Evolutionary conservation across 1,140 invertebrate species (phyloP).

Genomic region (Bathynomus jamesi): DNA sequence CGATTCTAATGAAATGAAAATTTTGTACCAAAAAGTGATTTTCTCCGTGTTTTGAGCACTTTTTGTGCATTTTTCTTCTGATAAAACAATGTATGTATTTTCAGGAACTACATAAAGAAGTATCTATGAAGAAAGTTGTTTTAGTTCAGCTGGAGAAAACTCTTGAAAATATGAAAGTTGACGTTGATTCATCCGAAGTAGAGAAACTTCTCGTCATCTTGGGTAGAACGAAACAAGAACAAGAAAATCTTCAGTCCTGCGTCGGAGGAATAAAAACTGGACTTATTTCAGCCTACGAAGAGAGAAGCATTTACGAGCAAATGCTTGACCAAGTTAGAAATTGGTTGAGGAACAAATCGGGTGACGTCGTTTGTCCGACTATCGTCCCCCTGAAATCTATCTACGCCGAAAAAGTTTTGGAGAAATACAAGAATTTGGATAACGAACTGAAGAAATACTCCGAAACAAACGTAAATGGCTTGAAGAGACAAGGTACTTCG

Average conservation of each 20-base stretch:
- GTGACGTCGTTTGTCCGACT: slow-evolving; percentile 53
- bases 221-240: slow-evolving; percentile 44
- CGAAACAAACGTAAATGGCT: slow-evolving; percentile 59
- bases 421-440: slow-evolving; percentile 62
- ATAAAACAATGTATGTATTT: too few species aligned
- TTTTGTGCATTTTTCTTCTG: too few species aligned
- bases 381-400: slow-evolving; percentile 59
- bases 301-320: slow-evolving; percentile 64
- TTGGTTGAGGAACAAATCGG: slow-evolving; percentile 68
- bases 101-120: slow-evolving; percentile 65
- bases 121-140: slow-evolving; percentile 70
- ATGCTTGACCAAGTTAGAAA: slow-evolving; percentile 64
- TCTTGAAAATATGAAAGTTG: slow-evolving; percentile 69
- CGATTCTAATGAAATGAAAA: too few species aligned
- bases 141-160: slow-evolving; percentile 73
- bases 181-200: slow-evolving; percentile 69
- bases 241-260: slow-evolving; percentile 40
- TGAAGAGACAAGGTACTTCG: slow-evolving; percentile 63
- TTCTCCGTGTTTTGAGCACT: too few species aligned
- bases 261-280: slow-evolving; percentile 58
- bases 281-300: slow-evolving; percentile 55
- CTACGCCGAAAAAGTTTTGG: slow-evolving; percentile 63
- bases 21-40: too few species aligned
- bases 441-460: slow-evolving; percentile 68
- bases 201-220: slow-evolving; percentile 61